A percentile compares a stretch with the other conserved stretches of the same genome.
Evolutionary conservation across 2,797 vertebrate genomes (phyloP).

Genomic region (Steatocranus sp.): DNA sequence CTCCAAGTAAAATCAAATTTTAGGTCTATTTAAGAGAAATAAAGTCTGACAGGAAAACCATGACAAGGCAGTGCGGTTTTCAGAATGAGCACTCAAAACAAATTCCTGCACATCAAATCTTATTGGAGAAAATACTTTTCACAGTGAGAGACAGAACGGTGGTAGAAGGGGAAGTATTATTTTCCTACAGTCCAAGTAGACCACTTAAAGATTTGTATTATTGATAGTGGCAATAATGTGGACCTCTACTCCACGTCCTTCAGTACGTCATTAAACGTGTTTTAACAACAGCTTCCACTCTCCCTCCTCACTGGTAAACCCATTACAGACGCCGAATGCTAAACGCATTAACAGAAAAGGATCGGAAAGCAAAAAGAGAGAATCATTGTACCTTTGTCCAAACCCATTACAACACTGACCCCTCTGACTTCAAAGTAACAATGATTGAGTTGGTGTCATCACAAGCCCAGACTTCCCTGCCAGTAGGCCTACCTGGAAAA

Average conservation of each 20-base stretch:
- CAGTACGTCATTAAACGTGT: slow-evolving; percentile 67
- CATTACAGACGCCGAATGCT: slow-evolving; percentile 70
- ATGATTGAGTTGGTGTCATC: slow-evolving; percentile 77
- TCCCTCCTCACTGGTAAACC: slow-evolving; percentile 66
- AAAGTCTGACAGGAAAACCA: slow-evolving; percentile 64
- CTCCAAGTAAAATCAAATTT: slow-evolving; percentile 64
- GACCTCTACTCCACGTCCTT: slow-evolving; percentile 64
- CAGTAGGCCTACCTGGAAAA: slow-evolving; percentile 77
- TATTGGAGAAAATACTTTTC: slow-evolving; percentile 60
- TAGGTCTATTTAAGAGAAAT: slow-evolving; percentile 61
- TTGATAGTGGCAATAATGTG: slow-evolving; percentile 73
- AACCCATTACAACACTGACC: slow-evolving; percentile 75
- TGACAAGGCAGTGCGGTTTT: slow-evolving; percentile 61
- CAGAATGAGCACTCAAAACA: slow-evolving; percentile 41
- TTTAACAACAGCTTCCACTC: slow-evolving; percentile 69
- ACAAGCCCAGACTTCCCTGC: slow-evolving; percentile 63
- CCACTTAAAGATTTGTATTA: slow-evolving; percentile 74
- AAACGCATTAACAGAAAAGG: slow-evolving; percentile 73
- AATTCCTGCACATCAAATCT: slow-evolving; percentile 65
- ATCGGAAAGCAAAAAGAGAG: slow-evolving; percentile 53
- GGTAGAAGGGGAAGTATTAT: slow-evolving; percentile 73
- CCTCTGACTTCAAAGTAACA: slow-evolving; percentile 72
- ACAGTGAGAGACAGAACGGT: slow-evolving; percentile 48
- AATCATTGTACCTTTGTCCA: slow-evolving; percentile 72
- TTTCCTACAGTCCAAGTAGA: slow-evolving; percentile 68